Evolutionary conservation across 2,113 vertebrate species (phyloP).

Genomic region (Progne subis): DNA sequence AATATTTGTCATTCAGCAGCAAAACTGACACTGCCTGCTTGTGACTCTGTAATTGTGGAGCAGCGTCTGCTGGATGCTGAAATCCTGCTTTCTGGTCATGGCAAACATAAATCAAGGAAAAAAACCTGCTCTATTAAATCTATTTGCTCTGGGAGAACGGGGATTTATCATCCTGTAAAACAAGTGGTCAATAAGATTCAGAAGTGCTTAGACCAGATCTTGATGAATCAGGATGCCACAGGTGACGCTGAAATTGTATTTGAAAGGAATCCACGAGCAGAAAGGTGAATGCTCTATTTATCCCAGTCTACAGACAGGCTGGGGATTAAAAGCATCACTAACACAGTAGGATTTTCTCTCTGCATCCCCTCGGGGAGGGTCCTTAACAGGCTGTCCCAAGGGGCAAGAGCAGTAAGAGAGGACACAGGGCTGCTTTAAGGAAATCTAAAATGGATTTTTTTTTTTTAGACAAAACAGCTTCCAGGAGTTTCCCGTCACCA

Average conservation of each 20-base stretch:
- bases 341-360: background rate
- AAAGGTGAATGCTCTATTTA: background rate
- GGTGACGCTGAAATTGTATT: background rate
- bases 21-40: background rate
- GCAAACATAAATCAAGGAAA: conserved; percentile 64
- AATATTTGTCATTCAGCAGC: conserved; percentile 50
- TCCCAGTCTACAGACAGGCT: background rate
- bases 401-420: background rate
- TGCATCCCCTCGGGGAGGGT: background rate
- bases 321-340: background rate
- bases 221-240: conserved; percentile 50
- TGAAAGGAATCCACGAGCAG: background rate
- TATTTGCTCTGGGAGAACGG: conserved; percentile 29
- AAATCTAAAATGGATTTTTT: background rate
- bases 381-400: background rate
- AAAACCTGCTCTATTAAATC: conserved; percentile 32
- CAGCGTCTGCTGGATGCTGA: background rate
- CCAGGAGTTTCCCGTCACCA: background rate
- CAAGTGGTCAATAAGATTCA: conserved; percentile 50
- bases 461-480: background rate
- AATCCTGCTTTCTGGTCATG: conserved; percentile 39
- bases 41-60: background rate
- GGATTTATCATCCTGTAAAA: conserved; percentile 56
- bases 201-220: conserved; percentile 14
- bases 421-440: background rate